Base-by-base conservation (phyloP, 2,888 invertebrate genomes). In the Elegia similella region DNA sequence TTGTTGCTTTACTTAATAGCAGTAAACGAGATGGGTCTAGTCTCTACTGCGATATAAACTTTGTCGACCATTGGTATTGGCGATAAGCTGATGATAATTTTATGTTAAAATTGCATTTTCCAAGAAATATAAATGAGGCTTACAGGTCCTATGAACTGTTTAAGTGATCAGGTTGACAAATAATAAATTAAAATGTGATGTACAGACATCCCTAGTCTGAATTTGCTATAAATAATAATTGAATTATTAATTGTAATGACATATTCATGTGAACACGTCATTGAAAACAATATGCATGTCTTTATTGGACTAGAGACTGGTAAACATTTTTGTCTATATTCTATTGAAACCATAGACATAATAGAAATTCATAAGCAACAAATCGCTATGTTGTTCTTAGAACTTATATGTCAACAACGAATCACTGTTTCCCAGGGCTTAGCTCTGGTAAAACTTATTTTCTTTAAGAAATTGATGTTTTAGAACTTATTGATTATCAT, bases 301-400 rank as follows among this genome's bases (percentile, higher is more conserved):
- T 85, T 84, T 78, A 76, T 68, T 76, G 80, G 89, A 89, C 89
- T 89, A 89, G 88, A 89, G 75, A 76, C 74, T 82, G 88, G 88
- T 88, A 85, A 88, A 82, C 82, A 56, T 66, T 68, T 76, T 78
- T 80, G 72, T 78, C 70, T 80, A 75, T 76, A 72, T 66, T 65
- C 62, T 71, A 69, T 73, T 72, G 73, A 73, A 75, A 78, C 73
- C 72, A 68, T 71, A 75, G 75, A 78, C 71, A 73, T 68, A 69
- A 70, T 67, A 64, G 63, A 64, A 69, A 64, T 64, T 65, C 60
- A 62, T 63, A 55, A 62, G 58, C 67, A 67, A 71, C 65, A 69
- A 70, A 74, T 67, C 63, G 59, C 62, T 70, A 62, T 23, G 48
- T 59, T 58, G 87, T 88, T 87, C 86, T 80, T 77, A 66, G 86